phyloP scores from a whole-genome alignment of 2,797 vertebrate species.

The Phalanger gymnotis region DNA sequence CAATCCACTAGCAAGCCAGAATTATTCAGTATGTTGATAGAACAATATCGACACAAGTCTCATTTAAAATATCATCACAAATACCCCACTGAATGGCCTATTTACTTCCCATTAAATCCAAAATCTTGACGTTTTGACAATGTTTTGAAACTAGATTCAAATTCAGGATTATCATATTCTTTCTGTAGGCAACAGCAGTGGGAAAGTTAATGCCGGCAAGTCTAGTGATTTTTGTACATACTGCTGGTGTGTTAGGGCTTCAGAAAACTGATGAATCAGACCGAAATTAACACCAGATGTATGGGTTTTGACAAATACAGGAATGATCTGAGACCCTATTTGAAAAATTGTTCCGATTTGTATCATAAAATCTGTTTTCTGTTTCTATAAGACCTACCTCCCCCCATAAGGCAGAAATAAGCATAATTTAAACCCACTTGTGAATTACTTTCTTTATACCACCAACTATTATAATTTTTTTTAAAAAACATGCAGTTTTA shows the following conservation, averaged over 20 bases:
- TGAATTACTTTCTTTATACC: slow-evolving; percentile 53
- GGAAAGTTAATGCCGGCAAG: slow-evolving; percentile 64
- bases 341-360: slow-evolving; percentile 55
- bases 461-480: slow-evolving; percentile 56
- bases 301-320: slow-evolving; percentile 41
- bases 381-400: slow-evolving; percentile 55
- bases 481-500: slow-evolving; percentile 36
- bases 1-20: slow-evolving; percentile 25
- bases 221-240: slow-evolving; percentile 66
- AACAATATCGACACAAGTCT: slow-evolving; percentile 52
- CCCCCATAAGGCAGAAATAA: slow-evolving; percentile 56
- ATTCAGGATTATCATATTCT: slow-evolving; percentile 71
- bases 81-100: slow-evolving; percentile 57
- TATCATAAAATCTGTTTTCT: slow-evolving; percentile 74
- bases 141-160: slow-evolving; percentile 80
- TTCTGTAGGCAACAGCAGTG: slow-evolving; percentile 72
- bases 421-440: slow-evolving; percentile 15
- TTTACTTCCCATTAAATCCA: slow-evolving; percentile 69
- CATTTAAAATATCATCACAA: slow-evolving; percentile 47
- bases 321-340: slow-evolving; percentile 1
- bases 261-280: slow-evolving; percentile 73
- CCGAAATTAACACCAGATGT: slow-evolving; percentile 78
- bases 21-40: slow-evolving; percentile 54
- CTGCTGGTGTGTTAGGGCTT: slow-evolving; percentile 63
- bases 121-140: slow-evolving; percentile 70